Conservation (phyloP, 2,113 vertebrate species). For the Toxotes chatareus region DNA sequence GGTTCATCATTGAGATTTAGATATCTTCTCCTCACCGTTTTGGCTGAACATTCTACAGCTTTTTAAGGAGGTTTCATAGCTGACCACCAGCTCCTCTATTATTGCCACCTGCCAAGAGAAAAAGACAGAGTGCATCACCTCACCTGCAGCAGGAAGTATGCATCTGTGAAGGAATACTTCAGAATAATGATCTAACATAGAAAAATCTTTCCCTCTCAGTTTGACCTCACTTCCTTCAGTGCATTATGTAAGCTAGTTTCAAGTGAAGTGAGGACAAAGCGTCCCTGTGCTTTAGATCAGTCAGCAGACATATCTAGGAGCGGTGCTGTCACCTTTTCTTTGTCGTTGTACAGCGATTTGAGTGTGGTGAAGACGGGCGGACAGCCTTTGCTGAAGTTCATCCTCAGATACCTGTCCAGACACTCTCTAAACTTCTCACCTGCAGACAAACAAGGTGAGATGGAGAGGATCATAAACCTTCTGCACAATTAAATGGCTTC, state of each 20-base stretch:
- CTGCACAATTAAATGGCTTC: not conserved
- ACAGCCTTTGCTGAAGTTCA: conserved; percentile 99
- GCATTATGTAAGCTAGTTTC: not conserved
- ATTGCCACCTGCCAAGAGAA: conserved; percentile 89
- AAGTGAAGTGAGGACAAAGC: not conserved
- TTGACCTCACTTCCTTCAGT: not conserved
- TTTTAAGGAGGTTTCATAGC: conserved; percentile 94
- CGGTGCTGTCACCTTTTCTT: conserved; percentile 90
- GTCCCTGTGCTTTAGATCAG: not conserved
- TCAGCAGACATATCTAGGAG: not conserved
- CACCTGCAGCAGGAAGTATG: not conserved
- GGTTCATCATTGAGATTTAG: not conserved
- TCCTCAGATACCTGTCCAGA: conserved; percentile 95
- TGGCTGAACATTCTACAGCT: conserved; percentile 93
- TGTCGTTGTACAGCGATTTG: conserved; percentile 94
- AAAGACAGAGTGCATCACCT: conserved; percentile 31
- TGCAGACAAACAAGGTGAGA: conserved; percentile 68
- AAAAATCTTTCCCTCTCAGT: not conserved
- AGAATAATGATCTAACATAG: not conserved
- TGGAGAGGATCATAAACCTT: not conserved
- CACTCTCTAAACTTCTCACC: conserved; percentile 96
- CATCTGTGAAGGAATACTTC: not conserved
- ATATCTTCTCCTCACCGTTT: conserved; percentile 88
- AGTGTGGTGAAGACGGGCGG: conserved; percentile 98
- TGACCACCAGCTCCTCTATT: conserved; percentile 94